Percentiles rank a stretch among this genome's conserved stretches.
phyloP scores from a whole-genome alignment of 2,113 vertebrate species.

The Neotragus pygmaeus region DNA sequence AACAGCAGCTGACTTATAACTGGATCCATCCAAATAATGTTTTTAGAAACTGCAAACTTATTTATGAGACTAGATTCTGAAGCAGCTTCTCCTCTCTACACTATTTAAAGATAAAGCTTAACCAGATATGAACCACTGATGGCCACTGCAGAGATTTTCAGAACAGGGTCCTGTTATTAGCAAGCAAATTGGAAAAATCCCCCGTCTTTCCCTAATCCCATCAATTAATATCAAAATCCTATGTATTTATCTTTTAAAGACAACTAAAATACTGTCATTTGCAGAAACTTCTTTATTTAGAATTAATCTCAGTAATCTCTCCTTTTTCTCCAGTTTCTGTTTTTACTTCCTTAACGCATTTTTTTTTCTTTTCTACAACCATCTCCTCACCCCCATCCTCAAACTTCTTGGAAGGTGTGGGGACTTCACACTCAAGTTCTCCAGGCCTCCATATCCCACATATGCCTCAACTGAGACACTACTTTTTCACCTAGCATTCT shows the following conservation, averaged over 20 bases:
- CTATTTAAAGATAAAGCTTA: background rate
- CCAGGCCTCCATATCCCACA: fast-evolving
- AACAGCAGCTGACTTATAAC: background rate
- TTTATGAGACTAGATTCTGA: background rate
- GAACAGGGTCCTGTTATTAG: background rate
- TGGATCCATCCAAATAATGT: background rate
- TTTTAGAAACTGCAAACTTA: background rate
- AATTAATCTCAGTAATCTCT: background rate
- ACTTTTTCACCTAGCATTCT: background rate
- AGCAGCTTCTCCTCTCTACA: background rate
- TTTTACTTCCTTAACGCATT: background rate
- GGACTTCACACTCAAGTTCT: background rate
- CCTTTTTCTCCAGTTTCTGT: background rate
- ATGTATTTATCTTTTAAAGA: background rate
- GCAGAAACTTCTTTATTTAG: background rate
- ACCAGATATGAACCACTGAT: background rate
- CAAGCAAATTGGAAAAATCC: background rate
- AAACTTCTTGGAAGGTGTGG: background rate
- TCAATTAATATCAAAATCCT: background rate
- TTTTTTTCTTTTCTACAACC: background rate
- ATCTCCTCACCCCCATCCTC: fast-evolving
- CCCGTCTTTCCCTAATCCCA: fast-evolving
- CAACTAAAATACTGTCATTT: background rate
- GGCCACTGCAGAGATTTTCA: background rate
- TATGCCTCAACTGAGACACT: background rate